Evolutionary conservation across 1,140 invertebrate species (phyloP), one percentile per base, ranked within the genome.

Genomic region (Caenorhabditis remanei): DNA sequence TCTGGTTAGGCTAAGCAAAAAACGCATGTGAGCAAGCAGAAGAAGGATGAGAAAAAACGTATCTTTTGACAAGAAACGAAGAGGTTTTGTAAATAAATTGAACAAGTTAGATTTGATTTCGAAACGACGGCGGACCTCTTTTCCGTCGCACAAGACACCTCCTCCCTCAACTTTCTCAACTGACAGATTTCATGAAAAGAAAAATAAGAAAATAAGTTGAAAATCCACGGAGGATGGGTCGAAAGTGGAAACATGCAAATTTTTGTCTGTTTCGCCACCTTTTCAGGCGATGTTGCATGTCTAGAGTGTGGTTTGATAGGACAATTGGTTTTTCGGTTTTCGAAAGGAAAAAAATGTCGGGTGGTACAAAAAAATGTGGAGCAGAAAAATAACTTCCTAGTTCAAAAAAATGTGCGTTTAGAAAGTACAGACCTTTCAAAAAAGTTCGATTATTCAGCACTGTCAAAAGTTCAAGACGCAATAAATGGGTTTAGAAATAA

Each of bases 31-130:
- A 21, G 24, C 21, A 11, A 11, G 61, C 19, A 40, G 24, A 13
- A 63, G 32, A 63, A 32, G 32, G 32, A 14, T 4, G 24, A 32
- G 6, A 9, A 32, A 71, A 71, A 43, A 71, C 40, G 65, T 53
- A 50, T 79, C 71, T 50, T 79, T 79, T 79, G 71, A 79, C 71
- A 79, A 79, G 67, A 79, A 79, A 79, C 71, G 71, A 50, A 48
- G 71, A 50, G 46, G 46, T 79, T 79, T 50, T 79, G 71, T 79
- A 79, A 79, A 79, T 79, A 79, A 79, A 79, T 79, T 79, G 71
- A 79, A 50, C 46, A 79, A 79, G 71, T 79, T 79, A 79, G 46
- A 79, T 79, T 79, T 53, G 71, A 79, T 79, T 79, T 79, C 24
- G 71, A 43, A 63, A 63, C 65, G 46, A 71, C 67, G 67, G 53